Percentiles rank a stretch among this genome's conserved stretches.
phyloP scores from a whole-genome alignment of 1,140 invertebrate species.

The Drepana arcuata region DNA sequence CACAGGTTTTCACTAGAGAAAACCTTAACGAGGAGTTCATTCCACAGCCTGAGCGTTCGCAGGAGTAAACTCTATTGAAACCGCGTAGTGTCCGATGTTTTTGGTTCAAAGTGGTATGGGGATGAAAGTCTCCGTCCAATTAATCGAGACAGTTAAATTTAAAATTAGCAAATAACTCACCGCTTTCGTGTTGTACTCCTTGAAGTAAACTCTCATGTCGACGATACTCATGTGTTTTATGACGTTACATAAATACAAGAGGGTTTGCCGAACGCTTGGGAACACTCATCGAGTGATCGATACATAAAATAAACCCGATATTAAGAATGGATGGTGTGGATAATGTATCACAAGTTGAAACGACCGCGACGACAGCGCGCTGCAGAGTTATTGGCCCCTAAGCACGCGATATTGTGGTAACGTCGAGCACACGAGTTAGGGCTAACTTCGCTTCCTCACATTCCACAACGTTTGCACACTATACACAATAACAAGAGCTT shows the following conservation, averaged over 20 bases:
- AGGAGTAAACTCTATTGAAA: too few species aligned
- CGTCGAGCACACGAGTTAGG: too few species aligned
- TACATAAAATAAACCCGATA: not conserved
- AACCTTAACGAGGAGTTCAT: too few species aligned
- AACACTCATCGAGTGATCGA: not conserved
- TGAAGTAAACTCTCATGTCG: slow-evolving; percentile 59
- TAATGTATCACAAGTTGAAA: too few species aligned
- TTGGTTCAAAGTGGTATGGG: not conserved
- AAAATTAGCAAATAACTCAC: slow-evolving; percentile 25
- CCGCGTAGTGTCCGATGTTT: too few species aligned
- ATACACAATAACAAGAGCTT: too few species aligned
- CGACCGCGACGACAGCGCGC: too few species aligned
- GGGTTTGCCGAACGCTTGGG: slow-evolving; percentile 5
- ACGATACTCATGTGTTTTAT: slow-evolving; percentile 52
- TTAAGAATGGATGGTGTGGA: too few species aligned
- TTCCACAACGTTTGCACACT: too few species aligned
- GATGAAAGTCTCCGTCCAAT: not conserved
- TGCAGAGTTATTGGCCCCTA: not conserved
- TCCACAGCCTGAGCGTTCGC: too few species aligned
- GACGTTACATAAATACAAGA: slow-evolving; percentile 54
- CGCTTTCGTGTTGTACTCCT: slow-evolving; percentile 52
- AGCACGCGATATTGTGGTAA: not conserved
- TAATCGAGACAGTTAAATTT: not conserved
- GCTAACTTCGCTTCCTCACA: too few species aligned
- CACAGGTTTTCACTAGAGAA: too few species aligned